Evolutionary conservation across 2,888 invertebrate species (phyloP).

Genomic region (Cheilosia scutellata): DNA sequence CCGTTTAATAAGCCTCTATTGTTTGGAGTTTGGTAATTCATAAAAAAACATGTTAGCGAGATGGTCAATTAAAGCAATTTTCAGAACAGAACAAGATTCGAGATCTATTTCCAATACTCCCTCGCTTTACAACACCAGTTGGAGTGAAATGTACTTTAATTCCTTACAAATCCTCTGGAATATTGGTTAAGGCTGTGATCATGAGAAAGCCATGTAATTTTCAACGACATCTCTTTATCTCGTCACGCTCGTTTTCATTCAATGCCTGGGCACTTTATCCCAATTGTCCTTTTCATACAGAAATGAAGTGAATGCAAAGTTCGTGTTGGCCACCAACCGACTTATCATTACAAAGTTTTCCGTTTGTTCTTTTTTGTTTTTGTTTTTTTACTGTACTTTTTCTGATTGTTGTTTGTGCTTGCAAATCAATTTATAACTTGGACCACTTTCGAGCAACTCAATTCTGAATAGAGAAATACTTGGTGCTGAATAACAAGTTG

Average conservation of each 20-base stretch:
- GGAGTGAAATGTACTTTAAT: no score
- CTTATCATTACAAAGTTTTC: neutral
- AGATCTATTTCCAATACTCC: no score
- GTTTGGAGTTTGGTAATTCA: no score
- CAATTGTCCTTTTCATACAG: neutral
- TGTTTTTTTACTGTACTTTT: no score
- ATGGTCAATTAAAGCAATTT: no score
- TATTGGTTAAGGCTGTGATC: neutral
- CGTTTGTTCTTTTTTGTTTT: neutral
- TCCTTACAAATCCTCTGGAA: neutral
- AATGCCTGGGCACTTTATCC: neutral
- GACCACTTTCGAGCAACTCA: neutral
- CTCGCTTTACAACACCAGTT: no score
- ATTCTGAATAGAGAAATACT: neutral
- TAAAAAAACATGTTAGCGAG: no score
- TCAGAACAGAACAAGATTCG: no score
- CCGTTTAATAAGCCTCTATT: no score
- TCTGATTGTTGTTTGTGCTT: neutral
- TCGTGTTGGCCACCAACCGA: neutral
- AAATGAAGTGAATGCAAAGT: neutral
- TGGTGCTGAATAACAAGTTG: neutral
- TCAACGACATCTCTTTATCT: neutral
- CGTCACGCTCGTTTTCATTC: neutral
- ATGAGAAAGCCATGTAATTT: neutral
- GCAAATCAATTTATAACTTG: neutral